Evolutionary conservation across 2,797 vertebrate species (phyloP).

Genomic region (Philypnodon macrostomus): DNA sequence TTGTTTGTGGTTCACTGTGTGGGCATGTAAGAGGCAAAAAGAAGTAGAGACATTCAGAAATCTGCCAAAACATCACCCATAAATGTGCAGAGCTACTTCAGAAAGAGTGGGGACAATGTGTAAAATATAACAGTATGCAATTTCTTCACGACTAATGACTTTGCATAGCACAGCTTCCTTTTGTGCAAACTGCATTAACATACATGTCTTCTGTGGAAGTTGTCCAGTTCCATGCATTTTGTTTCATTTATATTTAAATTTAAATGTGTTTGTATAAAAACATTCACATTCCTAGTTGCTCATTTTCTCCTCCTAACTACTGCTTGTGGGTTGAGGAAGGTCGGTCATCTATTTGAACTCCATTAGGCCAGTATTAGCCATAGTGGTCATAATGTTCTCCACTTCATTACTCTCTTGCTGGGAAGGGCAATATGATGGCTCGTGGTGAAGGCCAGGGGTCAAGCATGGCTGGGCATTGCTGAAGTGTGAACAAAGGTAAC

Average conservation of each 20-base stretch:
- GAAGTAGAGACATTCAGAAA: constrained; percentile 32
- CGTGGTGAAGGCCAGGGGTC: constrained; percentile 63
- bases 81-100: too few species aligned
- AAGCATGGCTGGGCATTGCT: constrained; percentile 78
- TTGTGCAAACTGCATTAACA: too few species aligned
- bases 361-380: constrained; percentile 70
- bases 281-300: constrained; percentile 58
- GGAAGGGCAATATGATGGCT: constrained; percentile 55
- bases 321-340: constrained; percentile 54
- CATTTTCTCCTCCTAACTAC: constrained; percentile 65
- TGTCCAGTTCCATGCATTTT: too few species aligned
- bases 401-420: constrained; percentile 71
- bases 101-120: too few species aligned
- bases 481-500: constrained; percentile 75
- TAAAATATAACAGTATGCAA: too few species aligned
- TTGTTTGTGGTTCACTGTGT: constrained; percentile 45
- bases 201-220: too few species aligned
- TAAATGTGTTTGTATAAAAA: too few species aligned
- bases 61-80: constrained; percentile 13
- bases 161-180: too few species aligned
- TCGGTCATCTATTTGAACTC: constrained; percentile 62
- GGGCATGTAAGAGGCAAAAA: constrained; percentile 8
- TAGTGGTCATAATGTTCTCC: constrained; percentile 72
- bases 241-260: too few species aligned
- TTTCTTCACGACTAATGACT: too few species aligned